phyloP scores from a whole-genome alignment of 2,888 invertebrate genomes.

The Taenaris catops region DNA sequence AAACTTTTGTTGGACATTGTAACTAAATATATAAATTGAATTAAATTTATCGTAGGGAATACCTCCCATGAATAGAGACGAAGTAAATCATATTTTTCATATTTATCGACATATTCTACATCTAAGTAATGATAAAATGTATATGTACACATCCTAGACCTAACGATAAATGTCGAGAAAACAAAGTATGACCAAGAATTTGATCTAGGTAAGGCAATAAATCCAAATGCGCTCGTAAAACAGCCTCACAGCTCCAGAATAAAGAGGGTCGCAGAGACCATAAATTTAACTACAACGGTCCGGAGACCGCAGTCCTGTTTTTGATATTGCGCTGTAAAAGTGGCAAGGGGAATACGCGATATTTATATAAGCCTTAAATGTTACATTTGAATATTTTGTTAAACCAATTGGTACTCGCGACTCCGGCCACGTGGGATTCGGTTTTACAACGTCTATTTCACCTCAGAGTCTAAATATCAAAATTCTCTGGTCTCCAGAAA shows the following conservation, averaged over 20 bases:
- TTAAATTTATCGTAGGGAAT: no score
- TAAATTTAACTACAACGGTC: conserved; percentile 17
- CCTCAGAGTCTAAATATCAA: no score
- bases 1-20: no score
- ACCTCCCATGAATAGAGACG: no score
- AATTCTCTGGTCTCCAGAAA: no score
- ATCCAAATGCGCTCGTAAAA: conserved; percentile 16
- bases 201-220: conserved; percentile 17
- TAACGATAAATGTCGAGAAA: background rate
- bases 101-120: no score
- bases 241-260: conserved; percentile 16
- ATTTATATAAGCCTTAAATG: conserved; percentile 4
- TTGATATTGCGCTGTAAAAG: conserved; percentile 12
- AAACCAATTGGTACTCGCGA: background rate
- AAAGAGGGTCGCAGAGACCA: conserved; percentile 14
- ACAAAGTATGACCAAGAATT: conserved; percentile 8
- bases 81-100: no score
- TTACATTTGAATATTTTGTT: conserved; percentile 3
- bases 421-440: no score
- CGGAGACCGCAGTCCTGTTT: conserved; percentile 4
- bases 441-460: no score
- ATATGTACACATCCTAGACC: background rate
- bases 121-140: no score
- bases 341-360: conserved; percentile 3
- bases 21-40: no score